Percentiles rank a stretch among this genome's conserved stretches.
phyloP scores from a whole-genome alignment of 2,113 vertebrate genomes.

The Candoia aspera region DNA sequence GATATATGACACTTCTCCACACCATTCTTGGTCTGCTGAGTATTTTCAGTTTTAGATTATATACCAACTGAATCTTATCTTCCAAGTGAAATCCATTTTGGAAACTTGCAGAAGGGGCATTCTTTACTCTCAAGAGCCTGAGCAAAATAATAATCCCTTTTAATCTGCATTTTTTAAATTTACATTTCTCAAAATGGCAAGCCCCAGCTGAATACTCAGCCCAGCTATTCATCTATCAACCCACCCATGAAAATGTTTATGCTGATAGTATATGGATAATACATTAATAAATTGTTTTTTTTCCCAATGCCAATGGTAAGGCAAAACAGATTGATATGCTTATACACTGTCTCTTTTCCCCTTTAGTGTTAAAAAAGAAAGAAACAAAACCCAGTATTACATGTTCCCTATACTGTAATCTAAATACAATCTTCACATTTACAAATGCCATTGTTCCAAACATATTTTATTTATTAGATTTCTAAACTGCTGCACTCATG shows the following conservation, averaged over 20 bases:
- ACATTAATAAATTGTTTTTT: not conserved
- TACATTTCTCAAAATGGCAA: slow-evolving; percentile 39
- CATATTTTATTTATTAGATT: not conserved
- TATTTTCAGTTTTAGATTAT: slow-evolving; percentile 12
- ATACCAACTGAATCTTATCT: not conserved
- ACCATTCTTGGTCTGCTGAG: not conserved
- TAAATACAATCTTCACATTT: not conserved
- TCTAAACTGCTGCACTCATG: not conserved
- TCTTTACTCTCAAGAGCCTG: not conserved
- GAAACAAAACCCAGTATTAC: not conserved
- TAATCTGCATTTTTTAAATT: slow-evolving; percentile 29
- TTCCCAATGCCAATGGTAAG: slow-evolving; percentile 38
- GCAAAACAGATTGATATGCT: not conserved
- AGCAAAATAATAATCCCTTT: slow-evolving; percentile 33
- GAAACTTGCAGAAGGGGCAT: not conserved
- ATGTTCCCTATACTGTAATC: not conserved
- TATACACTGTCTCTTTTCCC: not conserved
- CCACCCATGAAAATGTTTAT: slow-evolving; percentile 21
- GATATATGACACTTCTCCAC: not conserved
- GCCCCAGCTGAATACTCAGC: slow-evolving; percentile 32
- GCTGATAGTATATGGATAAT: not conserved
- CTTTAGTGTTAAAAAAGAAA: not conserved
- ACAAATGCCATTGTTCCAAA: not conserved
- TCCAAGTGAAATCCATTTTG: slow-evolving; percentile 7
- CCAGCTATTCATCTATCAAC: slow-evolving; percentile 61